phyloP scores from a whole-genome alignment of 2,797 vertebrate species.

The Pelobates cultripes region DNA sequence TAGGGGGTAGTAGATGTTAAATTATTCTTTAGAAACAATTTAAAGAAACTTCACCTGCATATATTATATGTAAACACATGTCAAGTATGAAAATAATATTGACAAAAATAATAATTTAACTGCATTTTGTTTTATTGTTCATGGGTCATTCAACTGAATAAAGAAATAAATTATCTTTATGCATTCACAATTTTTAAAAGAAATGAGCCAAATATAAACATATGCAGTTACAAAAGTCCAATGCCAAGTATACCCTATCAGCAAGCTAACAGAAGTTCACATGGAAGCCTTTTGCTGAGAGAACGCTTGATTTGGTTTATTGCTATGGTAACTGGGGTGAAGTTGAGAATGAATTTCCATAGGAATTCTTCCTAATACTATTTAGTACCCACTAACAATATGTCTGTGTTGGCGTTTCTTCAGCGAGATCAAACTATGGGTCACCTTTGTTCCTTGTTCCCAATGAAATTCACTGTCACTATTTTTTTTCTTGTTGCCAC shows the following conservation, averaged over 20 bases:
- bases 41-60: no score
- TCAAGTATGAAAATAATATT: no score
- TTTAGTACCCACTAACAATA: slow-evolving; percentile 73
- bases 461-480: slow-evolving; percentile 63
- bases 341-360: slow-evolving; percentile 75
- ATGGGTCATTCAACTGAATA: not conserved
- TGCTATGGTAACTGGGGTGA: slow-evolving; percentile 73
- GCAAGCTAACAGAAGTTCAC: slow-evolving; percentile 43
- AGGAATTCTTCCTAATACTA: slow-evolving; percentile 73
- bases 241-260: slow-evolving; percentile 41
- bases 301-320: slow-evolving; percentile 66
- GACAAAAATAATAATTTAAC: not conserved
- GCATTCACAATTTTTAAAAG: slow-evolving; percentile 5
- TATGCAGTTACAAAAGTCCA: slow-evolving; percentile 37
- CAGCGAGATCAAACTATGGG: slow-evolving; percentile 71
- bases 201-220: slow-evolving; percentile 29
- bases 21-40: no score
- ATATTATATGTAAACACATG: no score
- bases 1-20: no score
- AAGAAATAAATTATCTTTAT: slow-evolving; percentile 8
- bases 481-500: slow-evolving; percentile 3
- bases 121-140: not conserved
- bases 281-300: slow-evolving; percentile 29
- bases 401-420: slow-evolving; percentile 68
- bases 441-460: slow-evolving; percentile 71